These are phyloP conservation scores for Tribolium madens DNA, from an alignment of 1,140 invertebrate species.

Conservation along the genomic window DNA sequence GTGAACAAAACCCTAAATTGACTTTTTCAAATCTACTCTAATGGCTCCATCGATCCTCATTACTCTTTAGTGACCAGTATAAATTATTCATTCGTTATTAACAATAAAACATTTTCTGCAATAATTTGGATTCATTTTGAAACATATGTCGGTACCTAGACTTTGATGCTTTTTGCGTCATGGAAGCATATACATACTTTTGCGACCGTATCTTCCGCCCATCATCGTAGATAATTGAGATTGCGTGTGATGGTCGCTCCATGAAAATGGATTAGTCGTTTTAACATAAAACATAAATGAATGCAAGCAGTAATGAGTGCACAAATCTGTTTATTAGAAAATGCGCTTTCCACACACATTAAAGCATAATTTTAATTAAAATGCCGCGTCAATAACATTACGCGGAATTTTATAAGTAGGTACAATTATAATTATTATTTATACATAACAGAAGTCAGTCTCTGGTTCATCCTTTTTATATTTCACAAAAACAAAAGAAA, in stretches of 20 bases:
- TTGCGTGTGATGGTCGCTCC: conserved; percentile 15
- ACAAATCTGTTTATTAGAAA: conserved; percentile 7
- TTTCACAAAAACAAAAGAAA: no score
- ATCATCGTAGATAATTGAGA: conserved; percentile 23
- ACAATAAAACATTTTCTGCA: neutral
- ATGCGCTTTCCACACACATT: neutral
- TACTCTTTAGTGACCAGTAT: neutral
- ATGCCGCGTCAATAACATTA: neutral
- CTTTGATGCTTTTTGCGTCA: neutral
- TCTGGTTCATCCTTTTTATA: no score
- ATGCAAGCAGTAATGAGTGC: conserved; percentile 21
- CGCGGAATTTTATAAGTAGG: no score
- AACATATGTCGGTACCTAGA: neutral
- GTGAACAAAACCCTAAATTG: neutral
- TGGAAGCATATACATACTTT: neutral
- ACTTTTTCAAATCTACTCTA: conserved; percentile 1
- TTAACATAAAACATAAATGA: conserved; percentile 8
- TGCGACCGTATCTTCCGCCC: neutral
- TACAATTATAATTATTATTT: no score
- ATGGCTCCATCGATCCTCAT: neutral
- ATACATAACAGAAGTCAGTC: no score
- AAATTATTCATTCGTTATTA: conserved; percentile 6
- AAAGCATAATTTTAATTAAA: neutral
- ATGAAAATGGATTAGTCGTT: conserved; percentile 14
- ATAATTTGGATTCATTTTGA: neutral